phyloP scores from a whole-genome alignment of 2,113 vertebrate species.

The Montifringilla adamsi region DNA sequence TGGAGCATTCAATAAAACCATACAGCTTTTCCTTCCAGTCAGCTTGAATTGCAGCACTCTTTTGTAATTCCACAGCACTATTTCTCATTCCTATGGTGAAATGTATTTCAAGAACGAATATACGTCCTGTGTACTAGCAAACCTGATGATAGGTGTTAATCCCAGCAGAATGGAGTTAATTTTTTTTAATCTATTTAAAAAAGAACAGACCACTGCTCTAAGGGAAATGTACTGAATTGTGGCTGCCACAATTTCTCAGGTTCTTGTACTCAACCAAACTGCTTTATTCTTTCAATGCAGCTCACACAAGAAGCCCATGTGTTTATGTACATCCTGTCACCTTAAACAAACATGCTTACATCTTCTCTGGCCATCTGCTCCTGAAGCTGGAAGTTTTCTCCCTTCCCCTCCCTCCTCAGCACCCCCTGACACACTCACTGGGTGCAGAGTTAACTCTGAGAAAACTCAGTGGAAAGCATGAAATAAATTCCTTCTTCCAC shows the following conservation, averaged over 20 bases:
- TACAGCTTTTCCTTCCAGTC: neutral
- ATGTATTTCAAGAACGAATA: neutral
- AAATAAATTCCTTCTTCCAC: neutral
- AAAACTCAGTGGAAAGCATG: neutral
- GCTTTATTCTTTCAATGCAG: constrained; percentile 17
- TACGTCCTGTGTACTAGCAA: neutral
- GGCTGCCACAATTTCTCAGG: neutral
- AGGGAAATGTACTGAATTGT: neutral
- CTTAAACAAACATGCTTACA: constrained; percentile 36
- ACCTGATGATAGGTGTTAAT: neutral
- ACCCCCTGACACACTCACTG: neutral
- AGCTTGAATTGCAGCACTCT: neutral
- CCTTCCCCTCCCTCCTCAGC: neutral
- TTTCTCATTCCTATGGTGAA: neutral
- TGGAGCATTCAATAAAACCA: neutral
- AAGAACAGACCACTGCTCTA: neutral
- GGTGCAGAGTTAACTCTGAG: neutral
- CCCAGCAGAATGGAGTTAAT: neutral
- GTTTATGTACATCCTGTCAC: constrained; percentile 22
- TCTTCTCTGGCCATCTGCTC: constrained; percentile 13
- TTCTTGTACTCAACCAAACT: neutral
- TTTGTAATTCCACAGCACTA: neutral
- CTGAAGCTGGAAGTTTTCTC: neutral
- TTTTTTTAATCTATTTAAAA: neutral
- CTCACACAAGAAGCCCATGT: neutral